Evolutionary conservation across 1,140 invertebrate species (phyloP).

Genomic region (Gryllus bimaculatus): DNA sequence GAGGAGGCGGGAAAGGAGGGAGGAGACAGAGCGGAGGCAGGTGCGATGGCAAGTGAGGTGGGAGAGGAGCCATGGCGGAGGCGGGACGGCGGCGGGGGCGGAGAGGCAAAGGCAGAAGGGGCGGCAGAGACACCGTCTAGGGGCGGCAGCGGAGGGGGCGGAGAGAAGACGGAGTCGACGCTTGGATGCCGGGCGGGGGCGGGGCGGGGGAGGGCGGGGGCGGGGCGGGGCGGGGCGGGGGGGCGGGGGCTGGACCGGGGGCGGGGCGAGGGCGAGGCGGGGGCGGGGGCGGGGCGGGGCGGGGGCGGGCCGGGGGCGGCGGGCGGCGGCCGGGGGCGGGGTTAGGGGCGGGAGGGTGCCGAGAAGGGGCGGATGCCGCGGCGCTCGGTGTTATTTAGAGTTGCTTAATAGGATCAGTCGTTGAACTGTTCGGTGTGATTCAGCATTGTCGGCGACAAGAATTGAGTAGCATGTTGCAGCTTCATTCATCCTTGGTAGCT

Average conservation of each 20-base stretch:
- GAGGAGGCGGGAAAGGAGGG: no score
- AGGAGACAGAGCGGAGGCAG: no score
- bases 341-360: neutral
- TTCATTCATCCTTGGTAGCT: constrained; percentile 22
- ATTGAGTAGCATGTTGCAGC: constrained; percentile 25
- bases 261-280: neutral
- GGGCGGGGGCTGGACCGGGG: no score
- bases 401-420: constrained; percentile 27
- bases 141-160: neutral
- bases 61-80: no score
- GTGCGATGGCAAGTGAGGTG: no score
- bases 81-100: no score
- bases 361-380: neutral
- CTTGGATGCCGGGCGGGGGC: neutral
- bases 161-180: neutral
- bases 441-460: constrained; percentile 24
- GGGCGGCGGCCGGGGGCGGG: no score
- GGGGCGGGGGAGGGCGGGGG: neutral
- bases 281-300: neutral
- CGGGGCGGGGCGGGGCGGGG: no score
- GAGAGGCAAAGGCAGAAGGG: no score
- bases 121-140: neutral
- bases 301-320: no score
- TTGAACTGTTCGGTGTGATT: constrained; percentile 27
- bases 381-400: constrained; percentile 18